phyloP scores from a whole-genome alignment of 2,113 vertebrate species.

The Catharus fuscescens region DNA sequence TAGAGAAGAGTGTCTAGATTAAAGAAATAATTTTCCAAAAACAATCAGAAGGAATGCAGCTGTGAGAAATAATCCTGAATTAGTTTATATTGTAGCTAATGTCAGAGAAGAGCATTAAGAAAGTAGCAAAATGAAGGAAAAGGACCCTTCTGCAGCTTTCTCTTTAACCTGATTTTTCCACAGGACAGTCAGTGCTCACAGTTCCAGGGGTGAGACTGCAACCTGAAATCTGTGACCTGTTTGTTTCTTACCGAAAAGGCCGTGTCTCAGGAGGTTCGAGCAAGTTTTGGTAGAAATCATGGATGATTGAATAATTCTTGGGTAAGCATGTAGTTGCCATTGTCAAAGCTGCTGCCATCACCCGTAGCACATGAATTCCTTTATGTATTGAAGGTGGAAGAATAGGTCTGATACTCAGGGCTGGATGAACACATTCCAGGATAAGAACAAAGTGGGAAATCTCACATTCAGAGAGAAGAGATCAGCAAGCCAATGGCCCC shows the following conservation, averaged over 20 bases:
- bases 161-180: slow-evolving; percentile 26
- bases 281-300: slow-evolving; percentile 80
- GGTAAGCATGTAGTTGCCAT: neutral
- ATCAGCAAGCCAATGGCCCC: neutral
- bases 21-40: slow-evolving; percentile 16
- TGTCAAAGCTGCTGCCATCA: neutral
- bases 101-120: neutral
- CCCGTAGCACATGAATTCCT: neutral
- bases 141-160: neutral
- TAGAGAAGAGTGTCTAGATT: slow-evolving; percentile 21
- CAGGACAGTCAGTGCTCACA: slow-evolving; percentile 86
- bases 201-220: slow-evolving; percentile 85
- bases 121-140: neutral
- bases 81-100: slow-evolving; percentile 2
- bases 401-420: neutral
- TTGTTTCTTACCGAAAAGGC: slow-evolving; percentile 70
- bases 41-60: neutral
- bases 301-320: neutral
- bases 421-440: neutral
- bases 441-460: neutral
- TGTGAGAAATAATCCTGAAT: slow-evolving; percentile 15
- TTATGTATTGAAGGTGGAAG: neutral
- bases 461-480: neutral
- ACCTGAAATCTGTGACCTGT: slow-evolving; percentile 83
- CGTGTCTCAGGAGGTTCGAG: slow-evolving; percentile 57